Percentiles rank a stretch among this genome's conserved stretches.
phyloP scores from a whole-genome alignment of 2,113 vertebrate species.

The Phylloscopus trochilus region DNA sequence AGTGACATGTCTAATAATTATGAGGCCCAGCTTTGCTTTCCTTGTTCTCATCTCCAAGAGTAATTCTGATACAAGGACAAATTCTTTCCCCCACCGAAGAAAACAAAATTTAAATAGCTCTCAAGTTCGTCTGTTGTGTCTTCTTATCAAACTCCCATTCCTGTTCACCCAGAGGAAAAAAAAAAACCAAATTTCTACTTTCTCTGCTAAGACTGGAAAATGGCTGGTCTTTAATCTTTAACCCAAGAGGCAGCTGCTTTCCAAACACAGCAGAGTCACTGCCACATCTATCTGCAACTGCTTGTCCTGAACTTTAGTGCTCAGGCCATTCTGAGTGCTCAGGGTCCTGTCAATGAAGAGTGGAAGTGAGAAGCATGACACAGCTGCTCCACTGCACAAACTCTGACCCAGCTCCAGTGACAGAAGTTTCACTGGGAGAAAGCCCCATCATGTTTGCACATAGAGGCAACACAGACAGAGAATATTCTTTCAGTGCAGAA shows the following conservation, averaged over 20 bases:
- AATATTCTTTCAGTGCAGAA: neutral
- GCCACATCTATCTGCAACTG: neutral
- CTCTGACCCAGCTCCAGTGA: neutral
- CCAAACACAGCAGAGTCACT: neutral
- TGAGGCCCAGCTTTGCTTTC: neutral
- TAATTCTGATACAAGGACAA: neutral
- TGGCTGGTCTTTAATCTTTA: neutral
- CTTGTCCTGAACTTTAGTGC: neutral
- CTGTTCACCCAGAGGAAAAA: neutral
- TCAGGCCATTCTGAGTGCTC: neutral
- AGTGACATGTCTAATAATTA: neutral
- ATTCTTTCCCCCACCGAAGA: neutral
- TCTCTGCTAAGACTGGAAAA: neutral
- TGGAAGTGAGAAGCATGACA: neutral
- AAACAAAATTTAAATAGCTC: neutral
- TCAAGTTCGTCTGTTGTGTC: neutral
- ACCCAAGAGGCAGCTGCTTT: neutral
- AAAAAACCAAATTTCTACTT: neutral
- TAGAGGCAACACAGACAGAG: neutral
- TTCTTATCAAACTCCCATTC: neutral
- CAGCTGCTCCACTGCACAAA: neutral
- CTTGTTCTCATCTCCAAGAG: neutral
- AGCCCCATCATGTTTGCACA: neutral
- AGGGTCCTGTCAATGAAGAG: neutral
- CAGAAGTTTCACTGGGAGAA: neutral